Evolutionary conservation across 2,888 invertebrate genomes (phyloP).

Genomic region (Agonopterix subpropinquella): DNA sequence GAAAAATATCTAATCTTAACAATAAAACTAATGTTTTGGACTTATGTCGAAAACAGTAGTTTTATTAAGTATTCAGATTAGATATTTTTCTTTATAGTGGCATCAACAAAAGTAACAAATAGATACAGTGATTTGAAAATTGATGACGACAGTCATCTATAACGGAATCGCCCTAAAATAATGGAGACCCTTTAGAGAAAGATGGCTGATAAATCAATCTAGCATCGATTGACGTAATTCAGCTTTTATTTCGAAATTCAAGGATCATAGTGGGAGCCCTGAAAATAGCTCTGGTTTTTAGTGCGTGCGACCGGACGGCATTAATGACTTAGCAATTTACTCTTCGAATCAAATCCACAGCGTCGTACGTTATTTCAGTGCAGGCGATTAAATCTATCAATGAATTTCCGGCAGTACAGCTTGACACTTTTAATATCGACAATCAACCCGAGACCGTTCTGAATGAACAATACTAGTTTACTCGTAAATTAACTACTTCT

Average conservation of each 20-base stretch:
- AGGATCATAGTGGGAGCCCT: slow-evolving; percentile 39
- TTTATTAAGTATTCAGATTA: too few relatives aligned
- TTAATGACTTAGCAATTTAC: slow-evolving; percentile 70
- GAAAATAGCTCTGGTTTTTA: slow-evolving; percentile 62
- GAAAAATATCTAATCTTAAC: too few relatives aligned
- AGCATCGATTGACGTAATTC: slow-evolving; percentile 31
- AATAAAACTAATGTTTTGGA: too few relatives aligned
- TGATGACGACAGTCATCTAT: too few relatives aligned
- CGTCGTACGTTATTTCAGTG: slow-evolving; percentile 59
- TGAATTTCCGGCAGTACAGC: slow-evolving; percentile 69
- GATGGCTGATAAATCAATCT: slow-evolving; percentile 4
- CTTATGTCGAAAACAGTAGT: too few relatives aligned
- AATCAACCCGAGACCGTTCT: slow-evolving; percentile 60
- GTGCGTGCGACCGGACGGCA: slow-evolving; percentile 65
- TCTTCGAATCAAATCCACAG: slow-evolving; percentile 62
- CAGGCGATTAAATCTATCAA: slow-evolving; percentile 71
- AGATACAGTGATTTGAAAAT: too few relatives aligned
- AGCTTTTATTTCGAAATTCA: slow-evolving; percentile 37
- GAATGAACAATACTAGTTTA: slow-evolving; percentile 66
- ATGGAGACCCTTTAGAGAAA: neutral
- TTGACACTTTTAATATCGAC: slow-evolving; percentile 73
- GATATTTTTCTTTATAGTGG: too few relatives aligned
- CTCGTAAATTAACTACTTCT: slow-evolving; percentile 65
- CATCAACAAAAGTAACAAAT: too few relatives aligned
- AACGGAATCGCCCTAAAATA: too few relatives aligned